Conservation (phyloP, 2,113 vertebrate species). For the Serinus canaria region DNA sequence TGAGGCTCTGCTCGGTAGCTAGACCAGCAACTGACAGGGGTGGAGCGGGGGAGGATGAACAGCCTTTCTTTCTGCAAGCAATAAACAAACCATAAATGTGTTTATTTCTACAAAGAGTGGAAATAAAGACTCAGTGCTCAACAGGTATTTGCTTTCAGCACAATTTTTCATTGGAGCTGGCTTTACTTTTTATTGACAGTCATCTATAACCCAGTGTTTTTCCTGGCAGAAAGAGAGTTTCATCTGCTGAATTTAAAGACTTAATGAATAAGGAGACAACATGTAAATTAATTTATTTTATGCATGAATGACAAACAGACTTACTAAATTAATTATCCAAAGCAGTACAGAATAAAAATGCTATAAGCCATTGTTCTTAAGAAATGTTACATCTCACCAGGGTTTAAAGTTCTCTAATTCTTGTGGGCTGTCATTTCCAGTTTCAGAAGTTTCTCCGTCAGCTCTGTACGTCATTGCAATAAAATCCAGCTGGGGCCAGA, state of each 20-base stretch:
- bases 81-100: slow-evolving; percentile 11
- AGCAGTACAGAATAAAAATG: slow-evolving; percentile 1
- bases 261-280: background rate
- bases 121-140: slow-evolving; percentile 1
- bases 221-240: background rate
- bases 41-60: background rate
- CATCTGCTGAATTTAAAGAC: background rate
- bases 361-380: slow-evolving; percentile 44
- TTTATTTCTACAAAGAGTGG: slow-evolving; percentile 21
- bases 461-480: slow-evolving; percentile 30
- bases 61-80: slow-evolving; percentile 4
- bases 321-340: background rate
- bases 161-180: background rate
- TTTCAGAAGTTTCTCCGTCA: slow-evolving; percentile 22
- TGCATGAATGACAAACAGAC: background rate
- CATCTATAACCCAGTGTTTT: background rate
- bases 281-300: background rate
- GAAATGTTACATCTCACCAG: slow-evolving; percentile 32
- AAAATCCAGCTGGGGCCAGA: background rate
- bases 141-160: background rate
- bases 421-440: slow-evolving; percentile 35
- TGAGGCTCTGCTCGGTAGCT: background rate
- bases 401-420: slow-evolving; percentile 32
- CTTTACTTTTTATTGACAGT: background rate
- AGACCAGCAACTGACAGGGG: background rate